Evolutionary conservation across 2,888 invertebrate species (phyloP), one percentile per base, ranked within the genome.

Genomic region (Microctonus brassicae): DNA sequence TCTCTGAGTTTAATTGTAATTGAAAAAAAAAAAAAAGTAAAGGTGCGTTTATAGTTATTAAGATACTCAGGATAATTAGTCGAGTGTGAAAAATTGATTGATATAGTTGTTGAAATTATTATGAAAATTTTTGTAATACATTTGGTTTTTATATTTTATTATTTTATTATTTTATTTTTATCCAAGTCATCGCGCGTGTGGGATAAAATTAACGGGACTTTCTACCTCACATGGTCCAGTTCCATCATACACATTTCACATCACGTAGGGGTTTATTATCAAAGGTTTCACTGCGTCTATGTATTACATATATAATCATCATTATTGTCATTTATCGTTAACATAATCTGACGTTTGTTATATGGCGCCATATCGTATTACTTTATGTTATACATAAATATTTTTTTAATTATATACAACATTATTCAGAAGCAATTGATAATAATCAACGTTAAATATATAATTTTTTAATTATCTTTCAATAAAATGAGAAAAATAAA

Each of bases 121-220:
- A n/a, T n/a, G n/a, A n/a, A n/a, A n/a, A n/a, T n/a, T n/a, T n/a
- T n/a, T n/a, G 26, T 33, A 64, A 33, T 29, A 24, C 26, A 53
- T n/a, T 6, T 24, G 33, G 64, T 47, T 6, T 26, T 4, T 17
- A 47, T 4, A 47, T 6, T 4, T 6, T 47, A 13, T 17, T 6
- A 63, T 63, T n/a, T n/a, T n/a, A n/a, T n/a, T 22, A 47, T 17
- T 20, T 52, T 64, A 57, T 39, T 66, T 33, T 64, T 47, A 53
- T 55, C 26, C 57, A 57, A 10, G 57, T 11, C 39, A 26, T 39
- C 36, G 33, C 26, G 11, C 34, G 57, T 66, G 66, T 57, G 57
- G 57, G 39, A 66, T 57, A 57, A 66, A 10, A 66, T 36, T 66
- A 66, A 66, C 57, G 66, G 66, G 13, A 66, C 57, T 66, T 66